Base-by-base conservation (phyloP, 2,888 invertebrate species). In the Sericinus montela region DNA sequence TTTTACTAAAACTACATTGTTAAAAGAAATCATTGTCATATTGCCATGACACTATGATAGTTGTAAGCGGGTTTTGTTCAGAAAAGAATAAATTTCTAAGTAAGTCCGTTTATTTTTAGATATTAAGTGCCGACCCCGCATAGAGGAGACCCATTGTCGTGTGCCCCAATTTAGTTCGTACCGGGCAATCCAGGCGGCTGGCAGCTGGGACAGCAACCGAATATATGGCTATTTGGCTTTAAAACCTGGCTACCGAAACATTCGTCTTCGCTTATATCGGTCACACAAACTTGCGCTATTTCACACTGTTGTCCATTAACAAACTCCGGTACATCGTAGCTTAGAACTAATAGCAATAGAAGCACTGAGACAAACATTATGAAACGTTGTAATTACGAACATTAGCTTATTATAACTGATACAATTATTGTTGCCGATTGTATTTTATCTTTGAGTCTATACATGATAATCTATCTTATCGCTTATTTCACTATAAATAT, bases 201-300 rank as follows among this genome's bases (percentile, higher is more conserved):
- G 60, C 90, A 90, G 23, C 76, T 75, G 10, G 90, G 89, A 61
- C 90, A 90, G 57, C 90, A 90, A 11, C 73, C 77, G 48, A 63
- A 71, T 58, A 88, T 66, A 30, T 58, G 62, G 7, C 59, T 53
- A 47, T 77, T 72, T 15, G 74, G 75, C 32, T 65, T 62, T 46
- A 82, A 57, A 11, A 67, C 65, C 40, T 74, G 54, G 11, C 67
- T 68, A 1, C 56, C 52, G 23, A 40, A 54, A 50, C 88, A 88
- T 32, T 79, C 74, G 0, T 54, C 60, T 14, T 61, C 62, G 1
- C 65, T 62, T 34, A 78, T 56, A 58, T 89, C 89, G 10, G 80
- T 76, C 23, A 87, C 66, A 67, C 89, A 89, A 45, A 57, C 62
- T 54, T 75, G 69, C 4, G 80, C 83, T 14, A 69, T 53, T 47